Conservation (phyloP, 2,888 invertebrate genomes). For the Kuschelorhynchus macadamiae region DNA sequence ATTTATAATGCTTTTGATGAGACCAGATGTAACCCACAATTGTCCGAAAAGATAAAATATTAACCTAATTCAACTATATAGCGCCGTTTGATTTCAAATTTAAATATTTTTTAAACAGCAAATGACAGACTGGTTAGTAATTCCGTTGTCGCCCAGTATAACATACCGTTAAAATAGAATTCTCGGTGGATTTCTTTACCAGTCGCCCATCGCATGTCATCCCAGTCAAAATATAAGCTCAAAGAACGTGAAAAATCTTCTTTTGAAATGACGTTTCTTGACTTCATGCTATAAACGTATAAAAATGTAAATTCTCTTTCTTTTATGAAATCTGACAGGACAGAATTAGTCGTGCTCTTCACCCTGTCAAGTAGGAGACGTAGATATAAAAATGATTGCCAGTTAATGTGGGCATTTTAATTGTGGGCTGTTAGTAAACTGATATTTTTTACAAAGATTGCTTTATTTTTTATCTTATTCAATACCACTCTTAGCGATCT, state of each 20-base stretch:
- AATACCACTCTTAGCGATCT: too few relatives aligned
- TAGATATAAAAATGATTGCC: conserved; percentile 35
- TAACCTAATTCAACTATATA: too few relatives aligned
- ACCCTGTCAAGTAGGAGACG: conserved; percentile 27
- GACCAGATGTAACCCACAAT: too few relatives aligned
- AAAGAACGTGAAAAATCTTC: conserved; percentile 56
- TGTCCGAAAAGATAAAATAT: too few relatives aligned
- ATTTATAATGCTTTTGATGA: too few relatives aligned
- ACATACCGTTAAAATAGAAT: conserved; percentile 11
- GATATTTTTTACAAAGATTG: too few relatives aligned
- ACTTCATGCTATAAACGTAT: conserved; percentile 50
- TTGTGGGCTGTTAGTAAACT: background rate
- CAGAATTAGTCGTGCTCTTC: conserved; percentile 40
- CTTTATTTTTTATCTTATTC: too few relatives aligned
- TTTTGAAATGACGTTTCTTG: conserved; percentile 57
- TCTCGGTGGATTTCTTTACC: conserved; percentile 12
- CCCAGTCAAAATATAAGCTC: conserved; percentile 54
- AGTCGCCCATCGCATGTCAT: conserved; percentile 36
- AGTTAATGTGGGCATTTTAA: background rate
- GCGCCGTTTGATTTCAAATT: too few relatives aligned
- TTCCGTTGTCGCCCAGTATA: too few relatives aligned
- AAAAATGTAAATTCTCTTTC: conserved; percentile 50
- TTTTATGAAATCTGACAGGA: conserved; percentile 44
- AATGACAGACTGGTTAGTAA: too few relatives aligned
- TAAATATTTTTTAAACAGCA: too few relatives aligned